Conservation (phyloP, 2,888 invertebrate species). For the Nyleta sp. region DNA sequence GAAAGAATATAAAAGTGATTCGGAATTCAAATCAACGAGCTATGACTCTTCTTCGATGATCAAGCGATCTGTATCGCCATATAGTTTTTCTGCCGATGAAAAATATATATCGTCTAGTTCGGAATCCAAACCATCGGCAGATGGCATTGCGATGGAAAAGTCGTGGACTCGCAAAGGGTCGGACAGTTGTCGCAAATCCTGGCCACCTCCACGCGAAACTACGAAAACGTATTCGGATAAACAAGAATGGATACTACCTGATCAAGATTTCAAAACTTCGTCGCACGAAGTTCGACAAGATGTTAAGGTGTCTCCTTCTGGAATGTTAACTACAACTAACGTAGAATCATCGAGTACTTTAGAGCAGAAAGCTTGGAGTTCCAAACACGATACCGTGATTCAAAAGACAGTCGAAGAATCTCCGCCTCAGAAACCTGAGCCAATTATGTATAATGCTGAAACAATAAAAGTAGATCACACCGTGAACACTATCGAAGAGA, state of each 20-base stretch:
- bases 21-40: constrained; percentile 52
- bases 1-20: constrained; percentile 61
- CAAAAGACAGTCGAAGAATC: constrained; percentile 70
- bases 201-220: constrained; percentile 82
- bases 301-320: constrained; percentile 74
- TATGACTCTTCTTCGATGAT: constrained; percentile 47
- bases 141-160: constrained; percentile 87
- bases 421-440: constrained; percentile 72
- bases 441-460: constrained; percentile 82
- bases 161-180: constrained; percentile 85
- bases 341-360: constrained; percentile 77
- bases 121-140: constrained; percentile 85
- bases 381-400: constrained; percentile 72
- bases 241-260: constrained; percentile 77
- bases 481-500: constrained; percentile 79
- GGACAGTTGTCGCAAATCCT: constrained; percentile 82
- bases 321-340: constrained; percentile 76
- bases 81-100: constrained; percentile 44
- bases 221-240: constrained; percentile 73
- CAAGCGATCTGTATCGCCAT: constrained; percentile 40
- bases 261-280: constrained; percentile 75
- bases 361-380: constrained; percentile 78
- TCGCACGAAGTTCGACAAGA: constrained; percentile 75
- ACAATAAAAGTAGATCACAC: constrained; percentile 81
- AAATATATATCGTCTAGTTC: constrained; percentile 75